A percentile compares a stretch with the other conserved stretches of the same genome.
phyloP scores from a whole-genome alignment of 2,888 invertebrate species.

The Epistrophe grossulariae region DNA sequence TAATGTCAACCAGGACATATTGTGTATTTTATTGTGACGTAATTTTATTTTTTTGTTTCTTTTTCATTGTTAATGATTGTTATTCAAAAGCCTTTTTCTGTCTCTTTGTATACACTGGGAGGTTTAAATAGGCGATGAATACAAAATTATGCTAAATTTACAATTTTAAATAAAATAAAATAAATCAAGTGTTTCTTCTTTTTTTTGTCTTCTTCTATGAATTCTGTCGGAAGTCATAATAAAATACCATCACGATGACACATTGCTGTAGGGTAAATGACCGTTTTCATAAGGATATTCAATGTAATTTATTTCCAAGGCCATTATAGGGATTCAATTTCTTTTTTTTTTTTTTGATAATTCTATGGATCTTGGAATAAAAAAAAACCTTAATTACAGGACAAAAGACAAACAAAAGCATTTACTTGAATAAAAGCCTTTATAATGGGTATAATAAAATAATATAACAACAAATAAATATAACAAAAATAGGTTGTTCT shows the following conservation, averaged over 20 bases:
- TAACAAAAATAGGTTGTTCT: not conserved
- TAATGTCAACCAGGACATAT: constrained; percentile 38
- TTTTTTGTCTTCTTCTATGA: not conserved
- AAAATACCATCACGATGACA: constrained; percentile 39
- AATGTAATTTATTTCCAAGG: constrained; percentile 49
- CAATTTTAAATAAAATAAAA: constrained; percentile 34
- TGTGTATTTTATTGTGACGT: constrained; percentile 48
- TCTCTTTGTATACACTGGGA: not conserved
- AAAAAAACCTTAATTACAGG: not conserved
- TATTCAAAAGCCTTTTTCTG: constrained; percentile 3
- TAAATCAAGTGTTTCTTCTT: constrained; percentile 13
- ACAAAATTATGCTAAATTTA: constrained; percentile 33
- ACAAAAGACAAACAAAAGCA: not conserved
- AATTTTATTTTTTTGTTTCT: constrained; percentile 30
- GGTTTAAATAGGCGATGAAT: not conserved
- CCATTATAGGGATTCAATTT: constrained; percentile 17
- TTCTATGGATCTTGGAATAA: not conserved
- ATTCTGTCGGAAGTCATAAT: constrained; percentile 42
- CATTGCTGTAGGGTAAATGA: constrained; percentile 46
- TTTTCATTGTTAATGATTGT: constrained; percentile 39
- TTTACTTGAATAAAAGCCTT: not conserved
- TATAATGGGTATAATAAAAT: not conserved
- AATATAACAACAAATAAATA: too few relatives aligned
- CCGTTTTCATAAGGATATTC: constrained; percentile 60
- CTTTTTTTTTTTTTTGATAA: not conserved